Percentiles rank a stretch among this genome's conserved stretches.
Evolutionary conservation across 2,113 vertebrate species (phyloP).

Genomic region (Ptychochromis oligacanthus): DNA sequence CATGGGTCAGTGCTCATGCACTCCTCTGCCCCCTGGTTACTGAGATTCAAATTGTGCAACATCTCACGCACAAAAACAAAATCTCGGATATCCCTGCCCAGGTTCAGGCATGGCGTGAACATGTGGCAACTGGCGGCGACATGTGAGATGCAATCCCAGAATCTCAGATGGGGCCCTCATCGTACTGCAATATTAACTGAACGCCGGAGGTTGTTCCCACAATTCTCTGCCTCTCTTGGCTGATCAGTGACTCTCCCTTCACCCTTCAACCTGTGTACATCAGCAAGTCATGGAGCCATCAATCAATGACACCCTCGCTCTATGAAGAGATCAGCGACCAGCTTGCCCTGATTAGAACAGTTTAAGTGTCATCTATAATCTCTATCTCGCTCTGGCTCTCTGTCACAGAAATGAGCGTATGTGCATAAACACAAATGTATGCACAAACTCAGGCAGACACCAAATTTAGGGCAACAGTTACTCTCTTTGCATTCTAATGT

Average conservation of each 20-base stretch:
- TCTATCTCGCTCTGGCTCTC: not conserved
- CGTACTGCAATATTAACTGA: constrained; percentile 38
- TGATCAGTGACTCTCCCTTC: constrained; percentile 36
- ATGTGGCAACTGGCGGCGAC: not conserved
- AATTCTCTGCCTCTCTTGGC: constrained; percentile 24
- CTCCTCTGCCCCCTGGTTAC: not conserved
- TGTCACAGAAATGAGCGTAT: not conserved
- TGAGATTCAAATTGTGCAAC: constrained; percentile 25
- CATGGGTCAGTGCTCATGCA: constrained; percentile 52
- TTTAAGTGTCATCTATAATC: constrained; percentile 59
- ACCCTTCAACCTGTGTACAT: constrained; percentile 55
- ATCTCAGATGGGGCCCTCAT: constrained; percentile 17
- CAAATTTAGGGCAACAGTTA: constrained; percentile 65
- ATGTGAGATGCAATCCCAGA: constrained; percentile 23
- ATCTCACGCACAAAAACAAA: constrained; percentile 29
- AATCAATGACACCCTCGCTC: constrained; percentile 58
- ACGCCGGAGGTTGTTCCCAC: constrained; percentile 44
- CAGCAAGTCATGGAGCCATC: constrained; percentile 64
- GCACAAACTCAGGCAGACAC: constrained; percentile 9
- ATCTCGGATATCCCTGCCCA: constrained; percentile 15
- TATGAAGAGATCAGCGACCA: constrained; percentile 66
- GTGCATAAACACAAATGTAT: constrained; percentile 1
- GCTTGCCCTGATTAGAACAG: constrained; percentile 69
- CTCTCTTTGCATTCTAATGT: constrained; percentile 55
- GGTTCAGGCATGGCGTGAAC: not conserved